A percentile compares a stretch with the other conserved stretches of the same genome.
Evolutionary conservation across 2,113 vertebrate species (phyloP).

Genomic region (Sceloporus undulatus): DNA sequence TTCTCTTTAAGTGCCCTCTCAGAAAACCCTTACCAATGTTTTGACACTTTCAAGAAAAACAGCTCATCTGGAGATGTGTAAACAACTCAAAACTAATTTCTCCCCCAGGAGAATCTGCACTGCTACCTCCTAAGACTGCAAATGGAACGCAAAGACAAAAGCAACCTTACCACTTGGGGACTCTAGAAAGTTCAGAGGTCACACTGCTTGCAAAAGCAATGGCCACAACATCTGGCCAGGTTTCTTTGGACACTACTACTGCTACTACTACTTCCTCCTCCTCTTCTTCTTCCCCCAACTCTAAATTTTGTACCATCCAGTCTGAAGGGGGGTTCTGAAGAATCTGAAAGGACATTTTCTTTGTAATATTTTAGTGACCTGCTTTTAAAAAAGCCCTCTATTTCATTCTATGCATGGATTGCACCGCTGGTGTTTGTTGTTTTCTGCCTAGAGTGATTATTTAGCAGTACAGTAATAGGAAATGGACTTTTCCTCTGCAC

Average conservation of each 20-base stretch:
- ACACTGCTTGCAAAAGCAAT: too few relatives aligned
- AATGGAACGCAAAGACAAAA: not conserved
- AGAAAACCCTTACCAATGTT: not conserved
- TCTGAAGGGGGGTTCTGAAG: too few relatives aligned
- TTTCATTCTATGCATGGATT: too few relatives aligned
- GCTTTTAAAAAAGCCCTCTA: too few relatives aligned
- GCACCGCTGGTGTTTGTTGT: too few relatives aligned
- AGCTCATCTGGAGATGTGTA: not conserved
- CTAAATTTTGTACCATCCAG: too few relatives aligned
- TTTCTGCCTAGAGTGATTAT: not conserved
- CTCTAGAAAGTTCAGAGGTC: not conserved
- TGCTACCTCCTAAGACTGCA: not conserved
- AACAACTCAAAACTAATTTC: conserved; percentile 9
- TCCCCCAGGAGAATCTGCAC: not conserved
- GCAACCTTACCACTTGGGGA: not conserved
- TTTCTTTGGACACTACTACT: too few relatives aligned
- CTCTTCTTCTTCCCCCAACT: too few relatives aligned
- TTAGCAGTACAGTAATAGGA: not conserved
- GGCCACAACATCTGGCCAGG: too few relatives aligned
- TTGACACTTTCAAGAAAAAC: not conserved
- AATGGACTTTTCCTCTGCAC: not conserved
- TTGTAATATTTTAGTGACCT: too few relatives aligned
- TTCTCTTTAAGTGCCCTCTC: not conserved
- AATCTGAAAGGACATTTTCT: too few relatives aligned
- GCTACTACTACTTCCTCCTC: too few relatives aligned